phyloP scores from a whole-genome alignment of 1,140 invertebrate genomes.

The Eueides isabella region DNA sequence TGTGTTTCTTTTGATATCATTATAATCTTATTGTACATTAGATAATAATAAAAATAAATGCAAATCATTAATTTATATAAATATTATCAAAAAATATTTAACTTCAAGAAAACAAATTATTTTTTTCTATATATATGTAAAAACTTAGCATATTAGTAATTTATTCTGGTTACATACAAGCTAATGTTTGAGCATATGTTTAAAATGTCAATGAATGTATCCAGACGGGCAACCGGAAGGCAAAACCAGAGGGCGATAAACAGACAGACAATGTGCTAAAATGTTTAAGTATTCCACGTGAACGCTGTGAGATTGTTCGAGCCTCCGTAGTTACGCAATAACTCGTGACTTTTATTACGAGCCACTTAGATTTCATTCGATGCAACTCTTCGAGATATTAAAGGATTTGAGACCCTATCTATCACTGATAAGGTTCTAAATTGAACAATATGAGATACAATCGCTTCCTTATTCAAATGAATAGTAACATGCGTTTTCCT shows the following conservation, averaged over 20 bases:
- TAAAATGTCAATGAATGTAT: constrained; percentile 31
- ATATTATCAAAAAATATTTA: neutral
- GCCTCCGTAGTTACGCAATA: constrained; percentile 69
- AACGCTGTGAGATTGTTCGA: constrained; percentile 63
- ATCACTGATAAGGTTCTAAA: constrained; percentile 47
- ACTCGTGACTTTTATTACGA: constrained; percentile 78
- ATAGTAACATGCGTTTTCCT: constrained; percentile 72
- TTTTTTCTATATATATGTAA: neutral
- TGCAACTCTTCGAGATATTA: constrained; percentile 46
- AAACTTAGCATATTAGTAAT: neutral
- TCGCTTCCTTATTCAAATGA: constrained; percentile 62
- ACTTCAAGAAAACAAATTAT: too few relatives aligned
- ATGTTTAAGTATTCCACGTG: constrained; percentile 58
- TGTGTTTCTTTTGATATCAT: neutral
- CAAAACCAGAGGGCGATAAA: constrained; percentile 31
- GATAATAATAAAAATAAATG: too few relatives aligned
- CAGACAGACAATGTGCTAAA: constrained; percentile 37
- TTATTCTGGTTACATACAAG: constrained; percentile 7
- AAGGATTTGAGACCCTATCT: constrained; percentile 46
- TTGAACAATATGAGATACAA: constrained; percentile 35
- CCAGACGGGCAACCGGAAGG: constrained; percentile 30
- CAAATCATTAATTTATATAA: too few relatives aligned
- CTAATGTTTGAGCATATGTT: neutral
- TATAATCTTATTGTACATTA: too few relatives aligned
- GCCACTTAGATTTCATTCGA: constrained; percentile 54